These are phyloP conservation scores for Paradoxurus hermaphroditus DNA, from an alignment of 2,113 vertebrate species.

Conservation along the genomic window DNA sequence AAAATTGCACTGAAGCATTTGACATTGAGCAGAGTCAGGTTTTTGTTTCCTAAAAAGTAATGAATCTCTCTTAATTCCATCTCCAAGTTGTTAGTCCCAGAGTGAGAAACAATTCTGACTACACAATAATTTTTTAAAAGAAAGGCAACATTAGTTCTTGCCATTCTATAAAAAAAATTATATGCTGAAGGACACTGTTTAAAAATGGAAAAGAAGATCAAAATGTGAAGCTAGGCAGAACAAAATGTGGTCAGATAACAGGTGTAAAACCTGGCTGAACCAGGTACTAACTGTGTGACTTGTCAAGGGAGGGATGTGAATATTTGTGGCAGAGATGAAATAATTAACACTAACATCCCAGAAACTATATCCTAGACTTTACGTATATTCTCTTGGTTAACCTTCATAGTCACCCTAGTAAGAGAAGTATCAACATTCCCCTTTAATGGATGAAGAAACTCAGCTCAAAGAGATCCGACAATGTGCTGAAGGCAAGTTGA, in stretches of 20 bases:
- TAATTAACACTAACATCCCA: neutral
- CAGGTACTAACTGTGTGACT: neutral
- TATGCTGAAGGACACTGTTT: neutral
- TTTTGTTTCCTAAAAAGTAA: conserved; percentile 50
- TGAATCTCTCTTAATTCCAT: conserved; percentile 11
- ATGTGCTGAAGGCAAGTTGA: neutral
- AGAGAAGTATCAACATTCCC: neutral
- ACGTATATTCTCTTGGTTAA: neutral
- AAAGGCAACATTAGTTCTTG: neutral
- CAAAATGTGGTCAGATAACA: neutral
- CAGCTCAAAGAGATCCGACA: neutral
- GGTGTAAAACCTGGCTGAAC: neutral
- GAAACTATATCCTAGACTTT: neutral
- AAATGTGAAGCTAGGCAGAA: neutral
- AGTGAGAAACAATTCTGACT: neutral
- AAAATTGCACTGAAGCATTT: conserved; percentile 66
- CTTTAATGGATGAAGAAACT: neutral
- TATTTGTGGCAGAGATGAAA: neutral
- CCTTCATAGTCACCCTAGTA: neutral
- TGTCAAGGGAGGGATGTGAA: accelerated
- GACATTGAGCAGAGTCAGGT: conserved; percentile 38
- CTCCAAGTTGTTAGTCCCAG: conserved; percentile 26
- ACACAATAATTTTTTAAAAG: neutral
- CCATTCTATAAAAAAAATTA: neutral
- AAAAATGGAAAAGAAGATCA: neutral